Base-by-base conservation (phyloP, 2,888 invertebrate species). In the Saturnia pavonia region DNA sequence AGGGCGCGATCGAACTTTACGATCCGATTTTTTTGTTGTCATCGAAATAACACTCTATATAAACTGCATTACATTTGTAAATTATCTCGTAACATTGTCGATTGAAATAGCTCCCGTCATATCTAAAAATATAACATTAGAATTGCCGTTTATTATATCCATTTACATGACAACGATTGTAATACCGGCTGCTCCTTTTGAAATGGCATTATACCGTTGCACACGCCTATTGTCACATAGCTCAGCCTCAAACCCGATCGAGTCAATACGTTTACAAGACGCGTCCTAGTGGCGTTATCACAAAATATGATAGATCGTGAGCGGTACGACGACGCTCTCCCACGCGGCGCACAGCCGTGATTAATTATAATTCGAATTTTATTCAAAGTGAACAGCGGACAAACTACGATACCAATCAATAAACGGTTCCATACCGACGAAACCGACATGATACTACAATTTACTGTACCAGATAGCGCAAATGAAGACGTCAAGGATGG, bases 291-390 rank as follows among this genome's bases (percentile, higher is more conserved):
- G 89, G 92, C 91, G 91, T 93, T 94, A 94, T 93, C 94, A 92
- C 91, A 91, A 91, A 94, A 93, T 94, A 93, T 94, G 94, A 94
- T 93, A 93, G 94, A 94, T 94, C 91, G 93, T 85, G 85, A 87
- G 83, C 82, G 85, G 84, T 84, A 85, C 86, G 88, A 89, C 91
- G 88, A 88, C 88, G 91, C 89, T 91, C 93, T 92, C 93, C 93
- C 94, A 93, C 93, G 93, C 92, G 87, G 85, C 86, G 84, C 86
- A 85, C 85, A 84, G 84, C 85, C 87, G 91, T 93, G 93, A 94
- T 93, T 94, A 93, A 93, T 94, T 92, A 94, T 94, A 94, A 94
- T 94, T 94, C 92, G 93, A 93, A 92, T 94, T 92, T 94, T 94
- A 94, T 94, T 94, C 93, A 94, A 94, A 94, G 94, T 89, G 92